A percentile compares a stretch with the other conserved stretches of the same genome.
These are phyloP conservation scores for Champsocephalus esox DNA, from an alignment of 2,797 vertebrate genomes.

Conservation along the genomic window DNA sequence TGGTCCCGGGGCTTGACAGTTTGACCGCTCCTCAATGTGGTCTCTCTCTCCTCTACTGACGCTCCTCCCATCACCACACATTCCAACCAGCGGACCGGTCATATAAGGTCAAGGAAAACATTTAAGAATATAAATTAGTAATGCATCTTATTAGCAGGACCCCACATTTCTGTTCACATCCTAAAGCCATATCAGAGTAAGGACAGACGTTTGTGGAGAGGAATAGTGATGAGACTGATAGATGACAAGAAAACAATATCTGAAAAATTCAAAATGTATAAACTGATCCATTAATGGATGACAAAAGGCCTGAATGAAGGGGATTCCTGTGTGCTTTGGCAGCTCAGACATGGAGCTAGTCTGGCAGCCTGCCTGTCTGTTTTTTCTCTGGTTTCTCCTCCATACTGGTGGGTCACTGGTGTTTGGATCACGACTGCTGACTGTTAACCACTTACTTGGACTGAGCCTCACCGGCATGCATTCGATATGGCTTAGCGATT, in stretches of 20 bases:
- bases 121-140: constrained; percentile 33
- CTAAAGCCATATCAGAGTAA: constrained; percentile 29
- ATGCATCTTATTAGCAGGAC: constrained; percentile 15
- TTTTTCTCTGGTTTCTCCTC: constrained; percentile 57
- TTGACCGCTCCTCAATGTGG: constrained; percentile 79
- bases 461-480: constrained; percentile 32
- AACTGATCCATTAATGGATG: constrained; percentile 3
- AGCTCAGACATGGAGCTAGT: constrained; percentile 56
- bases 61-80: constrained; percentile 78
- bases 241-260: constrained; percentile 12
- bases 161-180: constrained; percentile 2
- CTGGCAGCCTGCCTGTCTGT: constrained; percentile 75
- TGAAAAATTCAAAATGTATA: constrained; percentile 12
- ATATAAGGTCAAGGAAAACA: constrained; percentile 75
- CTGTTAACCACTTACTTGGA: constrained; percentile 74
- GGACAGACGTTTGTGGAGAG: constrained; percentile 12
- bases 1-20: constrained; percentile 76
- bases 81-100: constrained; percentile 77
- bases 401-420: constrained; percentile 74
- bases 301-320: constrained; percentile 31
- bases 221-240: constrained; percentile 25
- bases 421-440: constrained; percentile 72
- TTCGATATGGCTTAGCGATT: constrained; percentile 71
- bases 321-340: constrained; percentile 58
- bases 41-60: constrained; percentile 66